These are phyloP conservation scores for Apodemia zela DNA, from an alignment of 2,888 invertebrate genomes.

Conservation along the genomic window DNA sequence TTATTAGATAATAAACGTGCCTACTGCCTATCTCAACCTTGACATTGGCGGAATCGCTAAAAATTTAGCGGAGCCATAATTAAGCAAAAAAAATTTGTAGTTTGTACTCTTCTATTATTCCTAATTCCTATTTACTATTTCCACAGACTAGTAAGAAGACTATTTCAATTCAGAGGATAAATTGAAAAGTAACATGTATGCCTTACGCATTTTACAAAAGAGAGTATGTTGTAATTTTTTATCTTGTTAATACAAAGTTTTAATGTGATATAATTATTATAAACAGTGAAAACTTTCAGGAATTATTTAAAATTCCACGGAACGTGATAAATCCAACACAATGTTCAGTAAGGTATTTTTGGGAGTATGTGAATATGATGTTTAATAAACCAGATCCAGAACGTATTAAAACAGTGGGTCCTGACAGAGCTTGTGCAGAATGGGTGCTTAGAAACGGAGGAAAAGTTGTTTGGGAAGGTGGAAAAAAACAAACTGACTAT, in stretches of 20 bases:
- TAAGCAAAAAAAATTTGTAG: too few relatives aligned
- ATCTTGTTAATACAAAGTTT: neutral
- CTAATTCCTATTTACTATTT: too few relatives aligned
- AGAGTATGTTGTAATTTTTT: neutral
- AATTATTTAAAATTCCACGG: slow-evolving; percentile 17
- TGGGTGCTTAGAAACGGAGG: slow-evolving; percentile 97
- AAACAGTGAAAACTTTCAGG: slow-evolving; percentile 21
- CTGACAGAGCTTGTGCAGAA: slow-evolving; percentile 95
- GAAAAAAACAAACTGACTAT: slow-evolving; percentile 83
- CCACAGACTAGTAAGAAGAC: too few relatives aligned
- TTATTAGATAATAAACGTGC: too few relatives aligned
- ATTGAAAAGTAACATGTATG: neutral
- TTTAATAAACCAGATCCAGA: slow-evolving; percentile 85
- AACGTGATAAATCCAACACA: slow-evolving; percentile 17
- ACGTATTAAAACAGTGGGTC: slow-evolving; percentile 86
- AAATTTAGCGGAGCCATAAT: too few relatives aligned
- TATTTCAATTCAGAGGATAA: too few relatives aligned
- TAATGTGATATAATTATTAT: neutral
- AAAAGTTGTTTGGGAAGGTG: slow-evolving; percentile 85
- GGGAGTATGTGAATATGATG: slow-evolving; percentile 81
- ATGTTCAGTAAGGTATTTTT: slow-evolving; percentile 49
- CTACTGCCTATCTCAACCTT: too few relatives aligned
- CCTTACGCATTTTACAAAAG: neutral
- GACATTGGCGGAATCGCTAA: too few relatives aligned
- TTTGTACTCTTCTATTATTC: too few relatives aligned